These are phyloP conservation scores for Psylliodes chrysocephalus DNA, from an alignment of 2,888 invertebrate genomes.

Conservation along the genomic window DNA sequence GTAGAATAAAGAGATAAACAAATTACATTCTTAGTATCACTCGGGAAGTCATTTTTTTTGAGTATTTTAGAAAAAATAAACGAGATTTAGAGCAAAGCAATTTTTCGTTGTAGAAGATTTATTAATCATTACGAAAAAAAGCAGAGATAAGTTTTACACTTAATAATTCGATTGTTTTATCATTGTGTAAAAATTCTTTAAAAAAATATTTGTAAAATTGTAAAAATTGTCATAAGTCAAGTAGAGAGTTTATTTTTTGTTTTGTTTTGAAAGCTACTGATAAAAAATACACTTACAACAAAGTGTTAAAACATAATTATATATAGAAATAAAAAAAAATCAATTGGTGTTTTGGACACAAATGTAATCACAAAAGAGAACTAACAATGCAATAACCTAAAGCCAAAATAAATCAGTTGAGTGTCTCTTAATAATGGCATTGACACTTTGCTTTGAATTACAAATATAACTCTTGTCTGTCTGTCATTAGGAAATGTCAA, in stretches of 20 bases:
- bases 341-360: not conserved
- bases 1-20: slow-evolving; percentile 9
- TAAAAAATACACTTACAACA: not conserved
- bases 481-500: no score
- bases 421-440: no score
- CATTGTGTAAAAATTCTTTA: slow-evolving; percentile 20
- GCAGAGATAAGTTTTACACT: slow-evolving; percentile 1
- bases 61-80: slow-evolving; percentile 9
- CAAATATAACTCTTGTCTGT: no score
- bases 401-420: not conserved
- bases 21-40: not conserved
- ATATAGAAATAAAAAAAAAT: no score
- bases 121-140: slow-evolving; percentile 10
- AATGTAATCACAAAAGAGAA: not conserved
- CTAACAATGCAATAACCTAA: not conserved
- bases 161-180: slow-evolving; percentile 19
- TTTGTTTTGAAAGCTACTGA: slow-evolving; percentile 7
- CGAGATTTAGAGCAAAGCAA: not conserved
- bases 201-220: slow-evolving; percentile 28
- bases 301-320: not conserved
- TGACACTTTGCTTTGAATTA: no score
- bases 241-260: not conserved
- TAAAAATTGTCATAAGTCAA: slow-evolving; percentile 24
- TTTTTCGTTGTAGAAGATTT: slow-evolving; percentile 16
- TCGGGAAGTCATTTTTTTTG: slow-evolving; percentile 1